Evolutionary conservation across 1,140 invertebrate genomes (phyloP), one percentile per base, ranked within the genome.

Genomic region (Aphaenogaster rudis): DNA sequence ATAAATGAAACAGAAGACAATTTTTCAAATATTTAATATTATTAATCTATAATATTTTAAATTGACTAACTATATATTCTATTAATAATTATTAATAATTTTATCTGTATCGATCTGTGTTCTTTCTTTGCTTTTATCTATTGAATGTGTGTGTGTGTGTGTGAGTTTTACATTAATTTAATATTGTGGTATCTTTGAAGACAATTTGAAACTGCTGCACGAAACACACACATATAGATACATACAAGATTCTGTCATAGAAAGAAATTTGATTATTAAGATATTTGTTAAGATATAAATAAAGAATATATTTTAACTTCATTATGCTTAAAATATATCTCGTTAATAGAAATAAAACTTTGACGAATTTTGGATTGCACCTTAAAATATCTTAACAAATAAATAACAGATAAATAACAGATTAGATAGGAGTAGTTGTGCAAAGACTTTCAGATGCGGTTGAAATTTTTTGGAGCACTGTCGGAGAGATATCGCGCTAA

Each of bases 401-500:
- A 28, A 28, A 28, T 28, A 28, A 28, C 28, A 28, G 28, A 28
- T 28, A 28, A 28, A 17, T 74, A 36, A 39, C 9, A 6, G 1
- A 52, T 72, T 52, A 59, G 21, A 45, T 7, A 45, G 13, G 3
- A 42, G 21, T 39, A 33, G 11, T 57, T 17, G 21, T 0, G 6
- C 39, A 36, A 48, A 80, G 11, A 54, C n/a, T 69, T 80, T 80
- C 7, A 6, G 7, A 57, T 28, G 3, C n/a, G 21, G 8, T 17
- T 39, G 63, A 42, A 15, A 28, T 28, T 54, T 54, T 54, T 81
- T n/a, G 15, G 28, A 15, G 39, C 13, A 28, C 13, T 42, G 17
- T 77, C 4, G 36, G 15, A 71, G n/a, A 33, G 69, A 50, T 76
- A 76, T 50, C 42, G 21, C 21, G 50, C 7, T 71, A 8, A 66